Evolutionary conservation across 2,888 invertebrate genomes (phyloP).

Genomic region (Calliscelio sp.): DNA sequence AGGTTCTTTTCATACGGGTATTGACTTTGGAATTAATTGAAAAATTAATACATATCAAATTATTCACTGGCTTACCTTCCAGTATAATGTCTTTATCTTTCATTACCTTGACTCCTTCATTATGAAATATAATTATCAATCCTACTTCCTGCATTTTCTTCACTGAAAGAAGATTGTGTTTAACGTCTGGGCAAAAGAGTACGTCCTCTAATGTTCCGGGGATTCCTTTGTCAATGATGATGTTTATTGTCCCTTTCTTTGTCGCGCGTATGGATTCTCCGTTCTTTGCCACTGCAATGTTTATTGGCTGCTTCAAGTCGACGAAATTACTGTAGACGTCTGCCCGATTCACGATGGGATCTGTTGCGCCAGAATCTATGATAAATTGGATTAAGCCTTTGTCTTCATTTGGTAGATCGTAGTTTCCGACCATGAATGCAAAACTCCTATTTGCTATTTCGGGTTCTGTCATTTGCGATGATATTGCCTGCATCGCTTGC

Average conservation of each 20-base stretch:
- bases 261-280: neutral
- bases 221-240: neutral
- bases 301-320: neutral
- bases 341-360: neutral
- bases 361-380: slow-evolving; percentile 8
- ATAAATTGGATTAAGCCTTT: neutral
- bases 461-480: too few species aligned
- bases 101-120: neutral
- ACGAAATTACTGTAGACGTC: neutral
- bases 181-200: slow-evolving; percentile 15
- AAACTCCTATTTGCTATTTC: neutral
- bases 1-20: too few species aligned
- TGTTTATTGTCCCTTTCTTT: neutral
- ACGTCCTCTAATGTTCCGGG: neutral
- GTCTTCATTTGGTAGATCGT: neutral
- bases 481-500: neutral
- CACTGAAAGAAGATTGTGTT: slow-evolving; percentile 13
- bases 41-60: neutral
- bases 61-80: neutral
- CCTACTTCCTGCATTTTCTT: slow-evolving; percentile 7
- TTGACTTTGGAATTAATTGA: slow-evolving; percentile 4
- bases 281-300: slow-evolving; percentile 1
- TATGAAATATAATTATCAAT: neutral
- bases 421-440: neutral
- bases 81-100: neutral